Evolutionary conservation across 1,140 invertebrate genomes (phyloP), one percentile per base, ranked within the genome.

Genomic region (Pseudoatta argentina): DNA sequence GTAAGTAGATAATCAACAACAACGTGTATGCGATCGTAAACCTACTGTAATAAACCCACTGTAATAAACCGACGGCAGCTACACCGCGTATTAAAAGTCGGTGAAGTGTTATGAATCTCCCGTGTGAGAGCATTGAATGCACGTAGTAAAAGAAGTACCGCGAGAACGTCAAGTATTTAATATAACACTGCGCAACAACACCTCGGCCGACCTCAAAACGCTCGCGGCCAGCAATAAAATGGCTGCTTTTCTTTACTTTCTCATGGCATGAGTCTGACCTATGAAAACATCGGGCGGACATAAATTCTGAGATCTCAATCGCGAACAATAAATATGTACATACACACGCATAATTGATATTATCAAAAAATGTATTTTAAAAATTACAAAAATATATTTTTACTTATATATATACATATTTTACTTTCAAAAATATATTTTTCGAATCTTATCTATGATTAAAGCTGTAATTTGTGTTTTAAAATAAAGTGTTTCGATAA

Each of bases 131-230:
- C 39, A 83, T 75, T 83, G 69, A 39, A 75, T 63, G 79, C 79
- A 83, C 79, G 69, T 75, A 61, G 55, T 18, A 63, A 73, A 39
- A 75, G 57, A 61, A 55, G 55, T 39, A 55, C 27, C 48, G 24
- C 57, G 53, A 51, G 69, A 57, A 73, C 67, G 79, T 55, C 39
- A 73, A 82, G 67, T 82, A 82, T 82, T 82, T 82, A 82, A 82
- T 82, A 82, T 82, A 82, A 82, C 79, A 82, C 51, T 61, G 55
- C 79, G 44, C 79, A 34, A 73, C 79, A 72, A 57, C 66, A 59
- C 55, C 69, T 73, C 77, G n/a, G 27, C 27, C 77, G 77, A 83
- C 69, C 79, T 83, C 69, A 83, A 82, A 83, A 83, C 53, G 55
- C 44, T 61, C 55, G 69, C 79, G 34, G 79, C 39, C 69, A 55